Base-by-base conservation (phyloP, 2,113 vertebrate species). In the Myocastor coypus region DNA sequence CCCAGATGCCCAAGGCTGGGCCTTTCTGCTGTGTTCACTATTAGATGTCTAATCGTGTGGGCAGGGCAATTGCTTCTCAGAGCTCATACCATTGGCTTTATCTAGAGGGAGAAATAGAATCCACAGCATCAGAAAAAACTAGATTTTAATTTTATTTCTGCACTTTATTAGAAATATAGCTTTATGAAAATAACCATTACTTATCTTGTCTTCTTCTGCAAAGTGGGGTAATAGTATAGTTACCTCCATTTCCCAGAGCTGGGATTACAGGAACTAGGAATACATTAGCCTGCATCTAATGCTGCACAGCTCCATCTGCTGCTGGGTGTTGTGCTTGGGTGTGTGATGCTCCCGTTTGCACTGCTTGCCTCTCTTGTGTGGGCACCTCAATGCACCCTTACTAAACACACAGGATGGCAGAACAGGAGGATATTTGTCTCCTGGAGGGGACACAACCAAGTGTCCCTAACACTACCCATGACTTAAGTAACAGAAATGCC, bases 261-360 rank as follows among this genome's bases (percentile, higher is more conserved):
- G 78, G 83, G 4, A 34, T 28, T 17, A 10, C 9, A 13, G 32
- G 32, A 46, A 42, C 40, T 6, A 13, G 14, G 28, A 37, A 13
- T 1, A 1, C 19, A 0, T 57, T 3, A 13, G 16, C 14, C 34
- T 8, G 37, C 0, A 12, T 9, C 13, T 55, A 57, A 50, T 7
- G 8, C 4, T 1, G 78, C 6, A 6, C 37, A 4, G 34, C 1
- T 28, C 26, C 30, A 34, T 55, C 61, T 12, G 64, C 10, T 14
- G 83, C 75, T 0, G 3, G 34, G 83, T 37, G 8, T 0, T 40
- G n/a, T 3, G 28, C 61, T 73, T 34, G 19, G 46, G 52, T 28
- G 5, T 0, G 2, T 19, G 71, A 28, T 4, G 20, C 66, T 69
- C 34, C 0, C 1, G 0, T 10, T 12, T 5, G 5, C 11, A 55